Percentiles rank a stretch among this genome's conserved stretches.
Evolutionary conservation across 2,113 vertebrate species (phyloP).

Genomic region (Sterrhoptilus dennistouni): DNA sequence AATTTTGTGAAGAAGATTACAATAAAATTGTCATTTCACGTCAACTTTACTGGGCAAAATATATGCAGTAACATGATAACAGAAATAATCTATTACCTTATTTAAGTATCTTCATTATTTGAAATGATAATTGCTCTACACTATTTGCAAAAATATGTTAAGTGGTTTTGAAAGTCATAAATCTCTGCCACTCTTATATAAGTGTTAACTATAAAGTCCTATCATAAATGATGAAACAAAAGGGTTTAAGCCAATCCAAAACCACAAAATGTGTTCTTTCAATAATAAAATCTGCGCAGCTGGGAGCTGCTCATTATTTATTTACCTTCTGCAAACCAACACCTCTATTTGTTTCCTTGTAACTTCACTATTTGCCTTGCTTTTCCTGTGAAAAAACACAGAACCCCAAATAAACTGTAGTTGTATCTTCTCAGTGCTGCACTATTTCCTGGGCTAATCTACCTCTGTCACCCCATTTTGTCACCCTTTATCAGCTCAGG

Average conservation of each 20-base stretch:
- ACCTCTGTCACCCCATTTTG: not conserved
- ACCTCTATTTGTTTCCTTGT: not conserved
- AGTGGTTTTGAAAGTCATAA: not conserved
- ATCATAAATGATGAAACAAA: slow-evolving; percentile 34
- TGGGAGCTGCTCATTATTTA: slow-evolving; percentile 35
- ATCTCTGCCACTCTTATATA: not conserved
- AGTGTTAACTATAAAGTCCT: not conserved
- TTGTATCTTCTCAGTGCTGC: not conserved
- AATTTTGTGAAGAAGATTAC: slow-evolving; percentile 20
- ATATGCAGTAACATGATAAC: not conserved
- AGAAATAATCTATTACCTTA: slow-evolving; percentile 33
- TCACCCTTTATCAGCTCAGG: not conserved
- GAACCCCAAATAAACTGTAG: fast-evolving
- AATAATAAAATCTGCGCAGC: not conserved
- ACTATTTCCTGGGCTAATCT: not conserved
- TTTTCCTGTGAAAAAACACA: not conserved
- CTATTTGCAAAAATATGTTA: not conserved
- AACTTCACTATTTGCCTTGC: not conserved
- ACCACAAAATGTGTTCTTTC: not conserved
- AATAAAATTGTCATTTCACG: slow-evolving; percentile 25
- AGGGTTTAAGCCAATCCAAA: not conserved
- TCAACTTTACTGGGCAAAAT: slow-evolving; percentile 5
- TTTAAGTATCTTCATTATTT: slow-evolving; percentile 16
- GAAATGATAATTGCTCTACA: not conserved
- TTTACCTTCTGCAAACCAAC: slow-evolving; percentile 1